Evolutionary conservation across 2,888 invertebrate species (phyloP), one percentile per base, ranked within the genome.

Genomic region (Clanis bilineata): DNA sequence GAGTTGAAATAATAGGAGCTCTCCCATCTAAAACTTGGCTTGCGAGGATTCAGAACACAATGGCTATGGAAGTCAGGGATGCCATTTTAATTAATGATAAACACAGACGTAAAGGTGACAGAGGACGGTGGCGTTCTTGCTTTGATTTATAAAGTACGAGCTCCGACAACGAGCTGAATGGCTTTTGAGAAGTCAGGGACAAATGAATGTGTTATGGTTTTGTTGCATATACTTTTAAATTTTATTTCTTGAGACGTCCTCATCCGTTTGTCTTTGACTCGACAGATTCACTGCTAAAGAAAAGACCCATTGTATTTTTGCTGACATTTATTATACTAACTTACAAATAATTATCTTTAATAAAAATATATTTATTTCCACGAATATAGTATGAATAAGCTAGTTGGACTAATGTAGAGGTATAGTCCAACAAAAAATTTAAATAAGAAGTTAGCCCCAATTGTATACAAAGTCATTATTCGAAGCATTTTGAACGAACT

Each of bases 31-130:
- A 15, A 51, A 51, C 51, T 28, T 51, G 32, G 32, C 32, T 18
- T 32, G 32, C 32, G 7, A 22, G 23, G 38, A 21, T 39, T 57
- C 18, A 41, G 6, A 51, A 36, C 36, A 67, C 63, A 70, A 65
- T 67, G 45, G 38, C 23, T 21, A 23, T 22, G 51, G 41, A 41
- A 56, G 43, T 22, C 56, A 39, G 47, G 51, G 60, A 72, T 65
- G 56, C 55, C 58, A 61, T 62, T 70, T 65, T 66, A 70, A 72
- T 70, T 65, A 72, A 68, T 68, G 60, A 60, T 68, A 55, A 65
- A 68, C 61, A 28, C 28, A 62, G 55, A 51, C 41, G 18, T 25
- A 44, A 59, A 64, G 62, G 60, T 68, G 61, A 58, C 23, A 18
- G 25, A 38, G 39, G 47, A 54, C 28, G 60, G 64, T 23, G 23